Evolutionary conservation across 2,113 vertebrate species (phyloP), one percentile per base, ranked within the genome.

Genomic region (Octodon degus): DNA sequence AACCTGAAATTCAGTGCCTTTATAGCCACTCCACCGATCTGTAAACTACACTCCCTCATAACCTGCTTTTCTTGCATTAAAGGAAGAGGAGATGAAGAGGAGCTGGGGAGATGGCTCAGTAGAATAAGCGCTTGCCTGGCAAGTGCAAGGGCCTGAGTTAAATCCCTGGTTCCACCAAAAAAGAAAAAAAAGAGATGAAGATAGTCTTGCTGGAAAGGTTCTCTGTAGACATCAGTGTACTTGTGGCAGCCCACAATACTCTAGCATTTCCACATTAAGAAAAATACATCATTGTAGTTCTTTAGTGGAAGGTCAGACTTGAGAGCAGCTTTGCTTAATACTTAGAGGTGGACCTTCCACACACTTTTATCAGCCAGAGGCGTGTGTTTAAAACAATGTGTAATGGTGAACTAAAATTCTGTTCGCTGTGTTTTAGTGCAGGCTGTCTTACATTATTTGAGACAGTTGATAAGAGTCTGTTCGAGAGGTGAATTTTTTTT

Each of bases 391-490:
- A 93, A 68, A 53, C 94, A 90, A 20, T 62, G 34, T 85, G 34
- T 83, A 60, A 74, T 60, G 82, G 16, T 70, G 37, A 96, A 65
- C 74, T 86, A 40, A 89, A 94, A 63, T 89, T n/a, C 24, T 67
- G 60, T 70, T 88, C 55, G 81, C 74, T 79, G 24, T n/a, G 40
- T 81, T 60, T 91, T 87, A 89, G 27, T 77, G 0, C 9, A 92
- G 37, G 1, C 24, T 50, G 81, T 37, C 32, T 79, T 25, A 85
- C 40, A 87, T 43, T 77, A 90, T 82, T 83, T 94, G 68, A 24
- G 88, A 85, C 53, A 72, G 58, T 81, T 77, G 11, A 4, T 20
- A 77, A 55, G 30, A 80, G 50, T 72, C 63, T 83, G 30, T 63
- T 91, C 53, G 32, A 5, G 50, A 58, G 6, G 55, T 17, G 27